Conservation (phyloP, 2,888 invertebrate genomes). For the Tipula unca region DNA sequence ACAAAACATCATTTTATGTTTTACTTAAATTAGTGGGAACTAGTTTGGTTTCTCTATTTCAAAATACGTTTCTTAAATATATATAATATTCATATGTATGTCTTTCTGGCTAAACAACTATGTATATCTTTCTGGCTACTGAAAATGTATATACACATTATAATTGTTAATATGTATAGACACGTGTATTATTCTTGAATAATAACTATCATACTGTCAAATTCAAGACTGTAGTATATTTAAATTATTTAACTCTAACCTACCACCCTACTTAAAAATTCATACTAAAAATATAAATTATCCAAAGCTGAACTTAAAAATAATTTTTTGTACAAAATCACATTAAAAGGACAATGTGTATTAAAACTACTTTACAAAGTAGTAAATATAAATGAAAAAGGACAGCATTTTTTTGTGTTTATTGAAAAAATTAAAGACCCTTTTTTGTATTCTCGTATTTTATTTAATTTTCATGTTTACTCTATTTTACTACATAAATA, state of each 20-base stretch:
- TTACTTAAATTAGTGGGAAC: too few species aligned
- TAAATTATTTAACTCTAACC: background rate
- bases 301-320: background rate
- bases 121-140: too few species aligned
- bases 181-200: background rate
- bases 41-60: too few species aligned
- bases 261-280: background rate
- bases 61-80: too few species aligned
- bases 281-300: background rate
- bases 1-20: too few species aligned
- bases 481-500: background rate
- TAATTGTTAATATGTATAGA: too few species aligned
- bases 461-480: too few species aligned
- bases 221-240: background rate
- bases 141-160: too few species aligned
- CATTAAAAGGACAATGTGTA: background rate
- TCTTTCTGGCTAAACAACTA: too few species aligned
- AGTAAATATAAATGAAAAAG: background rate
- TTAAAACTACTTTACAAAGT: background rate
- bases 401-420: background rate
- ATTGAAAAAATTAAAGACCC: background rate
- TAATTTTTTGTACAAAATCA: background rate
- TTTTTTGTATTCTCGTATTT: background rate
- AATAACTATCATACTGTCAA: background rate
- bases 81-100: too few species aligned